phyloP scores from a whole-genome alignment of 1,140 invertebrate species.

The Scylla paramamosain region DNA sequence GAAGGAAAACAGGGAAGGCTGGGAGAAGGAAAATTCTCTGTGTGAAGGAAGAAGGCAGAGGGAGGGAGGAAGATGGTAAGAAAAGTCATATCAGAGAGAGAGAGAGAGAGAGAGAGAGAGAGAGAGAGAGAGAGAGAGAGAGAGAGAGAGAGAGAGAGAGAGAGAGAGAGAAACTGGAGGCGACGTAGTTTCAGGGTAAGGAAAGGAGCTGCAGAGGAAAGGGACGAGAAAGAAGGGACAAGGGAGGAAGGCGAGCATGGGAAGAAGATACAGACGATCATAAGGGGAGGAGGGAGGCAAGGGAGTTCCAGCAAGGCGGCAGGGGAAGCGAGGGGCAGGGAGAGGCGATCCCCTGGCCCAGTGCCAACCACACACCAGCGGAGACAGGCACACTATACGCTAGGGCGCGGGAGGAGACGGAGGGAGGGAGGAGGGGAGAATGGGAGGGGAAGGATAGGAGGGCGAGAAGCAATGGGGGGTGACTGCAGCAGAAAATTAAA shows the following conservation, averaged over 20 bases:
- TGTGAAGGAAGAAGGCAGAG: not conserved
- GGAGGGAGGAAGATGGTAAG: not conserved
- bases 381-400: constrained; percentile 34
- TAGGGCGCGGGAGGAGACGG: not conserved
- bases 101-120: not conserved
- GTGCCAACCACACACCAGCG: constrained; percentile 25
- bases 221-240: not conserved
- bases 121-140: not conserved
- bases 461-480: not conserved
- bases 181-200: too few species aligned
- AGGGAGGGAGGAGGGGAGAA: not conserved
- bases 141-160: constrained; percentile 9
- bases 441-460: not conserved
- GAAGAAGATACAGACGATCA: too few species aligned
- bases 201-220: too few species aligned
- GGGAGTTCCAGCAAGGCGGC: constrained; percentile 32
- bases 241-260: not conserved
- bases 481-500: not conserved
- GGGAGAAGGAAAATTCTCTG: not conserved
- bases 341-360: constrained; percentile 38
- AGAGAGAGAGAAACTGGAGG: not conserved
- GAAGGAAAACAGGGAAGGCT: not conserved
- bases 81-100: not conserved
- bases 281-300: not conserved
- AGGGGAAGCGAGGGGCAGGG: not conserved